Evolutionary conservation across 2,797 vertebrate genomes (phyloP), one percentile per base, ranked within the genome.

Genomic region (Eupleurogrammus muticus): DNA sequence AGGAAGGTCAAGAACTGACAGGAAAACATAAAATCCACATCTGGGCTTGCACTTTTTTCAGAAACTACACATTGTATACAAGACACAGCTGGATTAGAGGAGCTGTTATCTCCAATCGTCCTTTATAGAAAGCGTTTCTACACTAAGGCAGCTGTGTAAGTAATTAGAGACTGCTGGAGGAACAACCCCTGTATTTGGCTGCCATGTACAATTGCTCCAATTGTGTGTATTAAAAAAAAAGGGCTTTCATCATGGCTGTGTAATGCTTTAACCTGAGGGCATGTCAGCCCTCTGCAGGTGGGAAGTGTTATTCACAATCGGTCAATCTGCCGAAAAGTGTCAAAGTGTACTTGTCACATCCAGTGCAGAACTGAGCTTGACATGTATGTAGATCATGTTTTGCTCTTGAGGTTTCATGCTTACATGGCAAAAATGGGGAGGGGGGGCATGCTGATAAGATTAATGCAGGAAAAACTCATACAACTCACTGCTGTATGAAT

Each of bases 11-110:
- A 66, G 50, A 75, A 48, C 75, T 66, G 70, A 77, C 79, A 80
- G 83, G 83, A 89, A 90, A 81, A 34, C 54, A 78, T 80, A 78
- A 78, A 79, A 73, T 52, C 46, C 76, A 87, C 87, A 84, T 86
- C 78, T 81, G 85, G 47, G 40, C 16, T 67, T 67, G 72, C 80
- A 88, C 83, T 87, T 88, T 75, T 80, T 81, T 56, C 13, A 32
- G 46, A 40, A 81, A n/a, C 71, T 49, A 65, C 59, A 56, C 46
- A 48, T 60, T 17, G 54, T 40, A 52, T 60, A 36, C 38, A 17
- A n/a, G 35, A 73, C 61, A 35, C 79, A 74, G 65, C 71, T 74
- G 66, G 60, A 79, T 75, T 57, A 49, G 48, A 48, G 67, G 58
- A 23, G 54, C 4, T 51, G 20, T 60, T 40, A 21, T 48, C 40